These are phyloP conservation scores for Desmophyllum pertusum DNA, from an alignment of 92 coral and sea anemone species.

Conservation along the genomic window DNA sequence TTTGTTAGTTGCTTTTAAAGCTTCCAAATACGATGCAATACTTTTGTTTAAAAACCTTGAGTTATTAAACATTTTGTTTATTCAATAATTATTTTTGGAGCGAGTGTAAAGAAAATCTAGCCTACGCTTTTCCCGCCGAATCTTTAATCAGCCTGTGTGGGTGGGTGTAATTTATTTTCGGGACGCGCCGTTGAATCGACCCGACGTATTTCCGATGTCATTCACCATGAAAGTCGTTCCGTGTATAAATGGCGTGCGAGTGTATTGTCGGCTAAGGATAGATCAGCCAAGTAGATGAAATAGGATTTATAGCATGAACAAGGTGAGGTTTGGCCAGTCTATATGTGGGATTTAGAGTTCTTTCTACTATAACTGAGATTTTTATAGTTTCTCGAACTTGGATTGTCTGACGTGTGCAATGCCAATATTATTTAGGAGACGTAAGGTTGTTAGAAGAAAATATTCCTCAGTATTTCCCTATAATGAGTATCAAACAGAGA, in stretches of 20 bases:
- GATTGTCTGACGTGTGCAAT: constrained; percentile 34
- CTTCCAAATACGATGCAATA: constrained; percentile 9
- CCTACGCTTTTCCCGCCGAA: constrained; percentile 48
- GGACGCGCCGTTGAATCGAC: constrained; percentile 37
- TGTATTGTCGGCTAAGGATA: constrained; percentile 1
- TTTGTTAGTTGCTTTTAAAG: constrained; percentile 18
- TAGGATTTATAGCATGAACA: constrained; percentile 28
- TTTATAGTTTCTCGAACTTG: constrained; percentile 16
- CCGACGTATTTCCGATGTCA: constrained; percentile 19
- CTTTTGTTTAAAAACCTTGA: constrained; percentile 2
- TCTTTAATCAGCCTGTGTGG: constrained; percentile 39
- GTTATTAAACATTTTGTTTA: constrained; percentile 13
- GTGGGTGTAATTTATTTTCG: constrained; percentile 48
- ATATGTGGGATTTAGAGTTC: not conserved
- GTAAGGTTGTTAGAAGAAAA: not conserved
- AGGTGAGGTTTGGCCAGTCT: constrained; percentile 27
- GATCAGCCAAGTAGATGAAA: not conserved
- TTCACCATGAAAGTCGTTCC: constrained; percentile 9
- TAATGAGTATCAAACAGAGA: not conserved
- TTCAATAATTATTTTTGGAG: constrained; percentile 7
- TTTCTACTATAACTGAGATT: not conserved
- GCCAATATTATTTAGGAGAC: too few relatives aligned
- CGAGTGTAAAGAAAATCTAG: not conserved
- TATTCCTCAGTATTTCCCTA: not conserved
- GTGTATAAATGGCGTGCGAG: constrained; percentile 21